Evolutionary conservation across 2,797 vertebrate genomes (phyloP).

Genomic region (Oreonectes daqikongensis): DNA sequence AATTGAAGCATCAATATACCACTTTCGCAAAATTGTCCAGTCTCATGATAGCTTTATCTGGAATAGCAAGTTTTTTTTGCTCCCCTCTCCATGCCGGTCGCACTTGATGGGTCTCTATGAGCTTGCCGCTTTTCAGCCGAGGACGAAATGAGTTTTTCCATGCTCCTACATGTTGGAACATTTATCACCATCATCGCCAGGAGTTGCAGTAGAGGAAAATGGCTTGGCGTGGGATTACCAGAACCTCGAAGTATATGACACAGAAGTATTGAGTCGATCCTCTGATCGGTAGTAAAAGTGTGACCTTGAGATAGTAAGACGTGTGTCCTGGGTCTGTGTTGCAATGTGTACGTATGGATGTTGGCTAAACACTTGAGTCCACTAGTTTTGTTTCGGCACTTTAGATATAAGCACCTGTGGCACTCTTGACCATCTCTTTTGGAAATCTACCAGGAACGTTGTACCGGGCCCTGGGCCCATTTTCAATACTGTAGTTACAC

Average conservation of each 20-base stretch:
- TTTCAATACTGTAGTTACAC: too few relatives aligned
- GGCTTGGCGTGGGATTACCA: conserved; percentile 64
- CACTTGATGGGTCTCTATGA: conserved; percentile 44
- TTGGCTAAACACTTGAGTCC: background rate
- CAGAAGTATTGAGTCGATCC: conserved; percentile 58
- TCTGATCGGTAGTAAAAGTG: conserved; percentile 61
- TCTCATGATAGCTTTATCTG: conserved; percentile 8
- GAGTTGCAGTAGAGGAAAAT: conserved; percentile 58
- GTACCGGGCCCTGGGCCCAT: too few relatives aligned
- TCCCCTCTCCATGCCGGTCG: conserved; percentile 20
- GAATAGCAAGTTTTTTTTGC: conserved; percentile 23
- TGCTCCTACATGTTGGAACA: conserved; percentile 50
- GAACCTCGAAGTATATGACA: conserved; percentile 63
- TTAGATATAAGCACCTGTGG: background rate
- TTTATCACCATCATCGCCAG: conserved; percentile 65
- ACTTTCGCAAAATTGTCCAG: background rate
- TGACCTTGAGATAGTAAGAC: conserved; percentile 49
- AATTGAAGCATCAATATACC: background rate
- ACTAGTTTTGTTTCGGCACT: background rate
- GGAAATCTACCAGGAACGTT: background rate
- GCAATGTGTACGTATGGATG: background rate
- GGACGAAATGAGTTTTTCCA: conserved; percentile 63
- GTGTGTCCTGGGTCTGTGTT: conserved; percentile 33
- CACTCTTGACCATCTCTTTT: background rate
- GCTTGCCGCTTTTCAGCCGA: conserved; percentile 44